Conservation (phyloP, 2,797 vertebrate genomes). For the Microtus agrestis region DNA sequence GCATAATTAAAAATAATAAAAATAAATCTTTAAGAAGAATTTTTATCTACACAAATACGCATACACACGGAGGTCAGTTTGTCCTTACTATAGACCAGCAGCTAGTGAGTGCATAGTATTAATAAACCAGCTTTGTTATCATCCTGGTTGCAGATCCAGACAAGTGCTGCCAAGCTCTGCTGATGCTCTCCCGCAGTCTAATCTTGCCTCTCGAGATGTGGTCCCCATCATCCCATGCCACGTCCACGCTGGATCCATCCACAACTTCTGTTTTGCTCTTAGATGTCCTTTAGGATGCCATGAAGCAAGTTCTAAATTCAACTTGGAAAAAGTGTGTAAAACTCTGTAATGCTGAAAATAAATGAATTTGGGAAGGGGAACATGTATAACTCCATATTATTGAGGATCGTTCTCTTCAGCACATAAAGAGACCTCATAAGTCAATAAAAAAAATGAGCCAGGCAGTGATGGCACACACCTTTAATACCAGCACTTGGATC, state of each 20-base stretch:
- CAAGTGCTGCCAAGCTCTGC: neutral
- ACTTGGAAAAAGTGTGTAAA: neutral
- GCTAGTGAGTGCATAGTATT: neutral
- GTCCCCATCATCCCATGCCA: neutral
- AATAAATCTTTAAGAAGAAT: neutral
- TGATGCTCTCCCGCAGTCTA: too few relatives aligned
- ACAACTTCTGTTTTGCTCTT: neutral
- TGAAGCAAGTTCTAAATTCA: slow-evolving; percentile 9
- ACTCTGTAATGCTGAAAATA: neutral
- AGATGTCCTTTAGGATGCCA: slow-evolving; percentile 47
- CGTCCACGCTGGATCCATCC: neutral
- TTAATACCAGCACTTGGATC: neutral
- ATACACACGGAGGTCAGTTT: too few relatives aligned
- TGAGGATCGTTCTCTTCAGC: neutral
- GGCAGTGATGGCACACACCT: neutral
- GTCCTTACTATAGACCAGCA: neutral
- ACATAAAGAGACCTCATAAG: neutral
- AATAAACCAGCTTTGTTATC: neutral
- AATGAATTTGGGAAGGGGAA: neutral
- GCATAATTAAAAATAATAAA: neutral
- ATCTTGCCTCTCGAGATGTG: neutral
- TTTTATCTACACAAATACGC: neutral
- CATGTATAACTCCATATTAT: neutral
- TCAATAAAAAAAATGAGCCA: neutral
- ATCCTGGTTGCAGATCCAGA: neutral